Percentiles rank a stretch among this genome's conserved stretches.
Conservation (phyloP, 2,113 vertebrate species). For the Thamnophis sirtalis region DNA sequence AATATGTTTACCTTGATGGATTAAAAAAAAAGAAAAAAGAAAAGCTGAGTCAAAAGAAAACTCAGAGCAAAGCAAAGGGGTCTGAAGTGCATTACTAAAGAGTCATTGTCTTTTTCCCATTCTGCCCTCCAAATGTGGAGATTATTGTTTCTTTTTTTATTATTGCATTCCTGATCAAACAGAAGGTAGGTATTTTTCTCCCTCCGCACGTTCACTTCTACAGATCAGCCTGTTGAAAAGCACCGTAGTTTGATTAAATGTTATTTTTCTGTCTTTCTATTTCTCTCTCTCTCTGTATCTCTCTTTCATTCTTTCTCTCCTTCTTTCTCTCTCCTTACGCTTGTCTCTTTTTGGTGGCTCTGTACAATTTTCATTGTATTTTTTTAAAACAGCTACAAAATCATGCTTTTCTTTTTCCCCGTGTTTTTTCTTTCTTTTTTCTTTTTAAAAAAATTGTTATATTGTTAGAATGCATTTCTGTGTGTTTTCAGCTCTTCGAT, state of each 20-base stretch:
- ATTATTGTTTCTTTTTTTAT: slow-evolving; percentile 90
- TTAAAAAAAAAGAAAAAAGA: not conserved
- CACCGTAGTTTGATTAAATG: slow-evolving; percentile 98
- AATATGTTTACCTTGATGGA: slow-evolving; percentile 68
- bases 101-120: slow-evolving; percentile 94
- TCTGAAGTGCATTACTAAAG: slow-evolving; percentile 89
- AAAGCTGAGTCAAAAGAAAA: slow-evolving; percentile 50
- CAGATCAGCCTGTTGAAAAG: slow-evolving; percentile 95
- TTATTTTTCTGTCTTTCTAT: slow-evolving; percentile 69
- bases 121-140: slow-evolving; percentile 90
- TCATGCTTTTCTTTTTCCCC: slow-evolving; percentile 70
- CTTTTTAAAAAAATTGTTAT: slow-evolving; percentile 54
- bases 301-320: slow-evolving; percentile 65
- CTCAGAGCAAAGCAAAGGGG: slow-evolving; percentile 71
- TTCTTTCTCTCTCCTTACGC: slow-evolving; percentile 63
- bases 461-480: slow-evolving; percentile 87
- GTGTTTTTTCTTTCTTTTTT: slow-evolving; percentile 39
- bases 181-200: slow-evolving; percentile 96
- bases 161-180: slow-evolving; percentile 95
- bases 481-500: slow-evolving; percentile 78
- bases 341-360: slow-evolving; percentile 71
- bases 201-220: slow-evolving; percentile 95
- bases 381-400: slow-evolving; percentile 81
- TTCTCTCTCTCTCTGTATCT: slow-evolving; percentile 49
- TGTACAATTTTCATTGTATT: slow-evolving; percentile 55